A percentile compares a stretch with the other conserved stretches of the same genome.
Evolutionary conservation across 2,888 invertebrate genomes (phyloP).

Genomic region (Nephrocerus scutellatus): DNA sequence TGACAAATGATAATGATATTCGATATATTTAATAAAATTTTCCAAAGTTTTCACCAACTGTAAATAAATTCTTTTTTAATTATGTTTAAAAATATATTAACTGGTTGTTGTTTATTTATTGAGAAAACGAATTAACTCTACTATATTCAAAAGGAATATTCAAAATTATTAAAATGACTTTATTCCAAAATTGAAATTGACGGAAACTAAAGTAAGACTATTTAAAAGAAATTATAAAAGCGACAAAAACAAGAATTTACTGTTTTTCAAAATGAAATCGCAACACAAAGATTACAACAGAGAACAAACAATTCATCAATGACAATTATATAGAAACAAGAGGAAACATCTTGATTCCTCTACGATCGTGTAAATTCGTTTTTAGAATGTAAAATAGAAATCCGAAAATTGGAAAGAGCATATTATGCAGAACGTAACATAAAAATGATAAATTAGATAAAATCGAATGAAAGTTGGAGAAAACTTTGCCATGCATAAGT

Average conservation of each 20-base stretch:
- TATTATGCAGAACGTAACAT: conserved; percentile 6
- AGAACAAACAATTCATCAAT: conserved; percentile 1
- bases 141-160: too few relatives aligned
- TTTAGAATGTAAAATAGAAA: conserved; percentile 11
- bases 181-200: conserved; percentile 10
- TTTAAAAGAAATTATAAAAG: conserved; percentile 13
- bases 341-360: background rate
- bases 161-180: too few relatives aligned
- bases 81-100: too few relatives aligned
- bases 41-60: too few relatives aligned
- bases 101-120: too few relatives aligned
- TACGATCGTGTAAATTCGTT: background rate
- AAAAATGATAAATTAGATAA: conserved; percentile 12
- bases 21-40: too few relatives aligned
- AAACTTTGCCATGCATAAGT: conserved; percentile 1
- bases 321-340: conserved; percentile 1
- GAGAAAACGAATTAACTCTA: too few relatives aligned
- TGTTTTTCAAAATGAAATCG: conserved; percentile 1
- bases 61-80: too few relatives aligned
- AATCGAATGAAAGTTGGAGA: conserved; percentile 9
- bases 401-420: conserved; percentile 8
- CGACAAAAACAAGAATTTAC: conserved; percentile 5
- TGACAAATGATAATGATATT: too few relatives aligned
- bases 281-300: conserved; percentile 3
- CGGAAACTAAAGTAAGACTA: conserved; percentile 9